Base-by-base conservation (phyloP, 2,113 vertebrate genomes). In the Accipiter cooperii region DNA sequence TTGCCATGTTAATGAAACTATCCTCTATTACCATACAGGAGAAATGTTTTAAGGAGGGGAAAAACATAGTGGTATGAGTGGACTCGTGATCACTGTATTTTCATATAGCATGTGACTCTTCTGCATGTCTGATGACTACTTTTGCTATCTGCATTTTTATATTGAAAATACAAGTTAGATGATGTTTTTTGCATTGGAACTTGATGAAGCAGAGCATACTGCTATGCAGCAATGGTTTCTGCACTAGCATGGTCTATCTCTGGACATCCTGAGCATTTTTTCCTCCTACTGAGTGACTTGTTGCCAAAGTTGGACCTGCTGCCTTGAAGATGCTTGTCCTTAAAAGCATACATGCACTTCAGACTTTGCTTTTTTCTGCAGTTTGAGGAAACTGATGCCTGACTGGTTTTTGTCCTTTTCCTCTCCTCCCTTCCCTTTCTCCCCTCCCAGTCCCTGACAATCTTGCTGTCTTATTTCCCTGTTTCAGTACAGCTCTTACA, bases 1-100 rank as follows among this genome's bases (percentile, higher is more conserved):
- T 77, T 68, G 36, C 36, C 12, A 5, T 64, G 15, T 52, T 68
- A 82, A 17, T 63, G 25, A 77, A 68, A 42, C 8, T 52, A 8
- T 42, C 22, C 29, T 26, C 6, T 63, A 0, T 69, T 55, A 58
- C 10, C 0, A 1, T 46, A 28, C 46, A 51, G 17, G 34, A 38
- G 28, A 77, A 80, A 51, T 21, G 20, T 28, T 65, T 38, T 92
- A 22, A 17, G 7, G 24, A 54, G 16, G 12, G 6, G 44, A 6
- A 44, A 47, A 55, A 8, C 14, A 33, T 13, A 36, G 29, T 33
- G 9, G 1, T 54, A 4, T 26, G 22, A 84, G 17, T 68, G 13
- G 17, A 40, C 33, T 86, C 28, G 19, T 60, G 19, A 66, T 79
- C 25, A 16, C 8, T 63, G 15, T 71, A 8, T 82, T 93, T 78